A percentile compares a stretch with the other conserved stretches of the same genome.
Conservation (phyloP, 2,113 vertebrate species). For the Eleginops maclovinus region DNA sequence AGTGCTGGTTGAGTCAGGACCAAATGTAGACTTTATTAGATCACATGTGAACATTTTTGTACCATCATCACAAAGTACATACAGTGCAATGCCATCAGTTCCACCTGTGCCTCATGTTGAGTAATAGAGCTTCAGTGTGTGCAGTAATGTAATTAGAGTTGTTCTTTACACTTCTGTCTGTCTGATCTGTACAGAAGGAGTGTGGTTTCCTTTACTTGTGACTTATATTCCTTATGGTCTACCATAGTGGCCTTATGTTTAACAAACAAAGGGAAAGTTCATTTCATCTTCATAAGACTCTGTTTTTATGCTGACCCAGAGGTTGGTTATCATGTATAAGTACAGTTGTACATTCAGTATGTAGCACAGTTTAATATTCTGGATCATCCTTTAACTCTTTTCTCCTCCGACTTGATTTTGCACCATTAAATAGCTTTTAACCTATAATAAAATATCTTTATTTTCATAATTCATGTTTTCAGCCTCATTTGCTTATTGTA, state of each 20-base stretch:
- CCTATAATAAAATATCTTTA: slow-evolving; percentile 58
- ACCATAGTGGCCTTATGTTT: slow-evolving; percentile 87
- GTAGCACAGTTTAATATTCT: slow-evolving; percentile 75
- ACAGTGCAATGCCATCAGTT: slow-evolving; percentile 55
- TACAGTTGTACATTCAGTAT: slow-evolving; percentile 70
- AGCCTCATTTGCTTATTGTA: slow-evolving; percentile 54
- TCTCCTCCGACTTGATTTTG: slow-evolving; percentile 42
- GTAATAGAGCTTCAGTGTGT: slow-evolving; percentile 70
- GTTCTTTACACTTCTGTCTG: slow-evolving; percentile 52
- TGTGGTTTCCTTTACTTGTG: slow-evolving; percentile 50
- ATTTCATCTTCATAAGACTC: slow-evolving; percentile 59
- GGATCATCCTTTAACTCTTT: slow-evolving; percentile 27
- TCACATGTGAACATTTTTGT: slow-evolving; percentile 57
- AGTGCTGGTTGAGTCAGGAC: slow-evolving; percentile 78
- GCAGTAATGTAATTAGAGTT: slow-evolving; percentile 64
- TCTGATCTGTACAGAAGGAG: slow-evolving; percentile 42
- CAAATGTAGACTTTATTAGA: slow-evolving; percentile 67
- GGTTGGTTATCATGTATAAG: slow-evolving; percentile 70
- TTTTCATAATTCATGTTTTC: slow-evolving; percentile 70
- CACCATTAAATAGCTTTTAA: slow-evolving; percentile 42
- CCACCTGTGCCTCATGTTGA: slow-evolving; percentile 77
- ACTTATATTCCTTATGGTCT: slow-evolving; percentile 71
- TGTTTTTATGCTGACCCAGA: slow-evolving; percentile 52
- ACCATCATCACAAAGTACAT: slow-evolving; percentile 38
- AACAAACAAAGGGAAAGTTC: slow-evolving; percentile 67